Conservation (phyloP, 1,140 invertebrate genomes). For the Pseudomyrmex flavicornis region DNA sequence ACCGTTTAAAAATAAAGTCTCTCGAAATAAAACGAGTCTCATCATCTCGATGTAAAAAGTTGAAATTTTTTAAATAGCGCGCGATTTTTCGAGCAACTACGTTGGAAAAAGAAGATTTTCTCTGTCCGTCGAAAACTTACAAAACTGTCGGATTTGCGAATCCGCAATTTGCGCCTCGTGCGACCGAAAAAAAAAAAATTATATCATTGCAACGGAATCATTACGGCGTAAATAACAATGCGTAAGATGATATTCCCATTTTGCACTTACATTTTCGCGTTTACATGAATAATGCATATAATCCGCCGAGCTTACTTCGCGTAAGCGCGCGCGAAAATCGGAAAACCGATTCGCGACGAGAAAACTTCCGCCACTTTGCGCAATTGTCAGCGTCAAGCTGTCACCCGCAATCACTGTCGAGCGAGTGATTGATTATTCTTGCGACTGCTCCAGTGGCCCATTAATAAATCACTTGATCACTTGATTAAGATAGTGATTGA, state of each 20-base stretch:
- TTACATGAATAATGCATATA: constrained; percentile 73
- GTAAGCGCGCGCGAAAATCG: constrained; percentile 38
- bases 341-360: constrained; percentile 43
- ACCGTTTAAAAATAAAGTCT: neutral
- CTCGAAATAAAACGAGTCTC: neutral
- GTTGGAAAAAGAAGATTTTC: neutral
- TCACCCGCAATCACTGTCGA: constrained; percentile 21
- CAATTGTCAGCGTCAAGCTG: constrained; percentile 16
- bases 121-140: too few species aligned
- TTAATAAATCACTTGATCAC: constrained; percentile 1
- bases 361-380: neutral
- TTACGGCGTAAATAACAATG: neutral
- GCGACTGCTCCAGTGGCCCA: neutral
- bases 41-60: neutral
- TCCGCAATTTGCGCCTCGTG: too few species aligned
- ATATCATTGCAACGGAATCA: neutral
- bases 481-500: neutral
- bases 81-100: neutral
- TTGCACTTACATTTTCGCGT: constrained; percentile 61
- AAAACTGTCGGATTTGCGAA: too few species aligned
- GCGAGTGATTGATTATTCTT: constrained; percentile 4
- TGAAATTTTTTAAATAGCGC: neutral
- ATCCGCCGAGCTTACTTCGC: constrained; percentile 20
- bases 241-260: constrained; percentile 71
- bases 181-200: neutral